Evolutionary conservation across 2,797 vertebrate genomes (phyloP).

Genomic region (Enteromius unitaeniatus): DNA sequence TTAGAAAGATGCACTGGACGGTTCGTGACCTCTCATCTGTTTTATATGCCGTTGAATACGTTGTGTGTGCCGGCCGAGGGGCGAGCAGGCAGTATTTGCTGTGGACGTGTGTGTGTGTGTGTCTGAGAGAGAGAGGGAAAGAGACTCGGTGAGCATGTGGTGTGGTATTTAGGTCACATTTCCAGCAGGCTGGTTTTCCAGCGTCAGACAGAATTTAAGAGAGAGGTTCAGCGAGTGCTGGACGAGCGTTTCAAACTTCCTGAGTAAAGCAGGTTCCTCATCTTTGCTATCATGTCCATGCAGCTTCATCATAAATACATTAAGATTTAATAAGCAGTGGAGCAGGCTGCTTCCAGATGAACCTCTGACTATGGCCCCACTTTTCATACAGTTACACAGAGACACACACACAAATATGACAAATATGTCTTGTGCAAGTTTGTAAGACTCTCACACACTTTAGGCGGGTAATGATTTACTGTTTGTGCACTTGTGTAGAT

Average conservation of each 20-base stretch:
- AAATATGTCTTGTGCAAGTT: background rate
- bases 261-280: conserved; percentile 23
- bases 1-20: conserved; percentile 26
- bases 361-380: background rate
- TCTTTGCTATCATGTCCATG: conserved; percentile 22
- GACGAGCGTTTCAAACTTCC: conserved; percentile 20
- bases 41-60: conserved; percentile 17
- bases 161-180: conserved; percentile 65
- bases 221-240: conserved; percentile 21
- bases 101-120: conserved; percentile 22
- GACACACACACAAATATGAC: background rate
- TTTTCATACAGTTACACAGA: background rate
- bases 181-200: conserved; percentile 59
- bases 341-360: conserved; percentile 14
- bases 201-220: conserved; percentile 51
- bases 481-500: conserved; percentile 1
- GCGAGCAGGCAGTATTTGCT: conserved; percentile 5
- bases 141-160: conserved; percentile 49
- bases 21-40: conserved; percentile 33
- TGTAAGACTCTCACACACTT: conserved; percentile 12
- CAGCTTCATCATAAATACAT: conserved; percentile 37
- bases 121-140: conserved; percentile 29
- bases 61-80: background rate
- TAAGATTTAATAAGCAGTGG: conserved; percentile 35
- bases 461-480: conserved; percentile 26